Base-by-base conservation (phyloP, 2,797 vertebrate genomes). In the Parauchenoglanis ngamensis region DNA sequence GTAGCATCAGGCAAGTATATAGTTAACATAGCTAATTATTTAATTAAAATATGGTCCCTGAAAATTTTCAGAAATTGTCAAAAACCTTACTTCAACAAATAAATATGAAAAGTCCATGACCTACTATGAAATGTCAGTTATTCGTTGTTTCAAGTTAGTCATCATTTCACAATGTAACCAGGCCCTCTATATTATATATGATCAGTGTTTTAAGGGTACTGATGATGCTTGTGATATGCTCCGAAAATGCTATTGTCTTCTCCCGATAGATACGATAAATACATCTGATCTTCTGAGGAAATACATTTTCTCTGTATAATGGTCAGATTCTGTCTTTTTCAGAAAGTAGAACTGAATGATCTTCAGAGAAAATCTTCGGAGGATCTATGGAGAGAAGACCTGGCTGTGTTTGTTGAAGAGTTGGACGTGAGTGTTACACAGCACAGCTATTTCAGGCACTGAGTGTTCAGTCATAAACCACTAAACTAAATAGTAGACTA, bases 341-440 rank as follows among this genome's bases (percentile, higher is more conserved):
- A 99, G 98, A 97, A 94, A 88, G 94, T 91, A 91, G 98, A 99
- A 85, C 96, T 99, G n/a, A 95, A 93, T 70, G 96, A 97, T 76
- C 94, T 99, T 59, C 96, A 97, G 93, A 96, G 90, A 92, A 99
- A 99, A 92, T 94, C 90, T 77, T 6, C 97, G 44, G 96, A 97
- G 15, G 98, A 99, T 90, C 97, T 99, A 86, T 99, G 98, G 98
- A 98, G 97, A 94, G 97, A 97, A 92, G 98, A 99, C 94, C 94
- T 99, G 93, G 96, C 98, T 0, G 95, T 98, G 59, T 99, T 99
- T 92, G 91, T 98, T 21, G 97, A 99, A 92, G 98, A 99, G 91
- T 95, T 99, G 90, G 97, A 99, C 86, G 98, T 99, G 94, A 93
- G 98, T 94, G 90, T 25, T 57, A 15, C 70, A 56, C 61, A 83